Evolutionary conservation across 2,888 invertebrate genomes (phyloP).

Genomic region (Drosophila setosimentum): DNA sequence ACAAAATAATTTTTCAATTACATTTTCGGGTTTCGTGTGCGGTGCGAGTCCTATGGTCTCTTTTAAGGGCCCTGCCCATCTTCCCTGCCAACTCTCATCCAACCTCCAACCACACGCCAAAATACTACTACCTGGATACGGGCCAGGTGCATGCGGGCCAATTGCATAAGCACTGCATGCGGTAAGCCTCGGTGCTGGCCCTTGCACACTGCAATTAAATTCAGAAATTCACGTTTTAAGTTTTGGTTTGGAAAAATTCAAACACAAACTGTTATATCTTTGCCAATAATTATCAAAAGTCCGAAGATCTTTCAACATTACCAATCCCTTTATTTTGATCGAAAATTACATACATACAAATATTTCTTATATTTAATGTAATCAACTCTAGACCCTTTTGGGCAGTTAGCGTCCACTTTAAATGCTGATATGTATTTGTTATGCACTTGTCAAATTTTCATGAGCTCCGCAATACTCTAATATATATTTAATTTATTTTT

Average conservation of each 20-base stretch:
- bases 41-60: conserved; percentile 26
- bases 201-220: conserved; percentile 14
- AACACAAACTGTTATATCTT: background rate
- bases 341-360: background rate
- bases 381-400: background rate
- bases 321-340: background rate
- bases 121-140: conserved; percentile 16
- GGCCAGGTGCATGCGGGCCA: conserved; percentile 40
- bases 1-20: conserved; percentile 81
- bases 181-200: background rate
- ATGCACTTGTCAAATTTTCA: conserved; percentile 31
- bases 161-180: conserved; percentile 37
- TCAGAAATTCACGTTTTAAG: background rate
- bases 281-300: background rate
- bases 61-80: background rate
- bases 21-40: conserved; percentile 73
- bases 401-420: conserved; percentile 19
- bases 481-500: conserved; percentile 13
- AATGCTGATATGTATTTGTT: conserved; percentile 28
- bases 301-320: background rate
- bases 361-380: background rate
- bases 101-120: conserved; percentile 6
- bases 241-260: background rate
- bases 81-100: background rate
- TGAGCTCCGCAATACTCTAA: background rate